phyloP scores from a whole-genome alignment of 2,797 vertebrate genomes.

The Scomberomorus guttatus region DNA sequence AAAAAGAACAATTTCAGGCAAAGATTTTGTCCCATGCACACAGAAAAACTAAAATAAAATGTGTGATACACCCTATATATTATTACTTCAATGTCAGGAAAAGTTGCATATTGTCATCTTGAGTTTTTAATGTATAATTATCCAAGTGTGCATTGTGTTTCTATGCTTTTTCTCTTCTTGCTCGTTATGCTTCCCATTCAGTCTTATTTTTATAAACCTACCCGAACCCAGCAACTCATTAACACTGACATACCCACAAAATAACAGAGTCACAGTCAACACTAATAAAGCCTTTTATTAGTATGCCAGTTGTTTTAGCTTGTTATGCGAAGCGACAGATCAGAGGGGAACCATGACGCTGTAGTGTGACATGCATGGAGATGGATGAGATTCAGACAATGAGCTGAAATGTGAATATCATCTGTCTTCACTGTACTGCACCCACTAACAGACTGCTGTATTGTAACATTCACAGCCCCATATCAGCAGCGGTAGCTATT shows the following conservation, averaged over 20 bases:
- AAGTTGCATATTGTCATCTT: fast-evolving
- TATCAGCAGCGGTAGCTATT: conserved; percentile 35
- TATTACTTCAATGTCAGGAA: not conserved
- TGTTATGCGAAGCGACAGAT: conserved; percentile 50
- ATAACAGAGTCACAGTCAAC: not conserved
- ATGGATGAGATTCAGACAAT: conserved; percentile 27
- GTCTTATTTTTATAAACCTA: not conserved
- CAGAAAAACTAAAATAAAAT: not conserved
- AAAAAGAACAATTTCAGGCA: not conserved
- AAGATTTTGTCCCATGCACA: not conserved
- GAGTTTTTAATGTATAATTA: not conserved
- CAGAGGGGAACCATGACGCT: conserved; percentile 67
- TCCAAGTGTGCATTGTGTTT: not conserved
- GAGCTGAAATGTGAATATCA: conserved; percentile 30
- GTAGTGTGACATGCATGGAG: conserved; percentile 36
- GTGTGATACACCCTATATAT: not conserved
- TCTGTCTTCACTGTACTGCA: conserved; percentile 7
- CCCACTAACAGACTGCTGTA: conserved; percentile 2
- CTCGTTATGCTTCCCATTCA: not conserved
- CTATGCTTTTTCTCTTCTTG: not conserved
- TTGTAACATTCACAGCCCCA: conserved; percentile 4
- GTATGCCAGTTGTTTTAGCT: not conserved
- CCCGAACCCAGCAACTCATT: conserved; percentile 1
- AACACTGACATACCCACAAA: conserved; percentile 4
- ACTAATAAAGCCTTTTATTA: not conserved